phyloP scores from a whole-genome alignment of 2,888 invertebrate species.

The Vannuccia rotundouncinata region DNA sequence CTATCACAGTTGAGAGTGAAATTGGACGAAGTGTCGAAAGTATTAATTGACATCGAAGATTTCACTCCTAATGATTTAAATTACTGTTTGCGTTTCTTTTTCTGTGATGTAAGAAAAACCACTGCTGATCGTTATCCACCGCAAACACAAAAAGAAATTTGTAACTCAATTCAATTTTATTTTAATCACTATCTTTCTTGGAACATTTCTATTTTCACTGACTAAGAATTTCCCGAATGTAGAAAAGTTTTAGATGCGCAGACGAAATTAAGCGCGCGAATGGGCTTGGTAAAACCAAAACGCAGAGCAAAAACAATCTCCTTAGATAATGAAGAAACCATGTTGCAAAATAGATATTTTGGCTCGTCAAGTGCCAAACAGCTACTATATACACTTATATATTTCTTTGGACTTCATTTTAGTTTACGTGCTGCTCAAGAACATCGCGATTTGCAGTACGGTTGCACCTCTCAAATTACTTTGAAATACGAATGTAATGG shows the following conservation, averaged over 20 bases:
- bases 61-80: slow-evolving; percentile 18
- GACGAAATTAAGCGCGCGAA: slow-evolving; percentile 13
- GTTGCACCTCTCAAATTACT: slow-evolving; percentile 16
- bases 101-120: slow-evolving; percentile 22
- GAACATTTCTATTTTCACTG: slow-evolving; percentile 30
- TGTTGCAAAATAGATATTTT: slow-evolving; percentile 25
- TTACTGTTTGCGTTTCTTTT: slow-evolving; percentile 14
- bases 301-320: not conserved
- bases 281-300: slow-evolving; percentile 11
- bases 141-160: slow-evolving; percentile 27
- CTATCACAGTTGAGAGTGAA: slow-evolving; percentile 7
- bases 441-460: slow-evolving; percentile 28
- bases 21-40: slow-evolving; percentile 21
- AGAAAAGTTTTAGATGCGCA: slow-evolving; percentile 25
- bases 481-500: slow-evolving; percentile 25
- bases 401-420: slow-evolving; percentile 25
- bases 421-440: slow-evolving; percentile 29
- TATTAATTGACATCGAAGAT: slow-evolving; percentile 16
- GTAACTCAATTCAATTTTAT: slow-evolving; percentile 25
- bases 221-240: slow-evolving; percentile 20
- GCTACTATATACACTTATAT: slow-evolving; percentile 28
- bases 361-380: slow-evolving; percentile 13
- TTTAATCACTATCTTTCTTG: not conserved
- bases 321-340: slow-evolving; percentile 18
- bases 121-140: slow-evolving; percentile 28